Evolutionary conservation across 2,797 vertebrate genomes (phyloP).

Genomic region (Cuniculus paca): DNA sequence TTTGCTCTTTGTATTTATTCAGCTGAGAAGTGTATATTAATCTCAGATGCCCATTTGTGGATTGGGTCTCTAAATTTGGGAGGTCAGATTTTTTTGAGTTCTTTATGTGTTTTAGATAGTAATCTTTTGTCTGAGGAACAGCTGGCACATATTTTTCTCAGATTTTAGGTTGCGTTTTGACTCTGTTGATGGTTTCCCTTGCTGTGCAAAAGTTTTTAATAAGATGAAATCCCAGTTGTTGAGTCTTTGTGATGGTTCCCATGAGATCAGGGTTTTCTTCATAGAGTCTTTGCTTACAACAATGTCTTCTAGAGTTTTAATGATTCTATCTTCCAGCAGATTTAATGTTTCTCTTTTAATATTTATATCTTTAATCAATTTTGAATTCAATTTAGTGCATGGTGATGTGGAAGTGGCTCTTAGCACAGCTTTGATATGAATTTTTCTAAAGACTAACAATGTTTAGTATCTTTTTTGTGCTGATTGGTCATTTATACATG

Average conservation of each 20-base stretch:
- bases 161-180: not conserved
- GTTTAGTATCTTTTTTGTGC: not conserved
- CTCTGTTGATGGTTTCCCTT: not conserved
- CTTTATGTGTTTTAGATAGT: not conserved
- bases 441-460: not conserved
- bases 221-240: not conserved
- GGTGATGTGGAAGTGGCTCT: not conserved
- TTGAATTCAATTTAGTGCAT: not conserved
- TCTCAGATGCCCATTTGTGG: not conserved
- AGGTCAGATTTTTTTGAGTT: not conserved
- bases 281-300: not conserved
- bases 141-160: not conserved
- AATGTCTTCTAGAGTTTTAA: not conserved
- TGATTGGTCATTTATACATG: not conserved
- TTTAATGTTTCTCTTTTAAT: not conserved
- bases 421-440: not conserved
- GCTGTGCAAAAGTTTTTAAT: not conserved
- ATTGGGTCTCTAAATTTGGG: not conserved
- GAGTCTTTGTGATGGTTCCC: not conserved
- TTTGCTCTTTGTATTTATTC: not conserved
- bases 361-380: not conserved
- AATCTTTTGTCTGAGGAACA: not conserved
- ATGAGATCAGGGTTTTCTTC: not conserved
- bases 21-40: not conserved
- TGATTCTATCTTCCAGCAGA: not conserved